A percentile compares a stretch with the other conserved stretches of the same genome.
Evolutionary conservation across 2,888 invertebrate species (phyloP).

Genomic region (Amiota minor): DNA sequence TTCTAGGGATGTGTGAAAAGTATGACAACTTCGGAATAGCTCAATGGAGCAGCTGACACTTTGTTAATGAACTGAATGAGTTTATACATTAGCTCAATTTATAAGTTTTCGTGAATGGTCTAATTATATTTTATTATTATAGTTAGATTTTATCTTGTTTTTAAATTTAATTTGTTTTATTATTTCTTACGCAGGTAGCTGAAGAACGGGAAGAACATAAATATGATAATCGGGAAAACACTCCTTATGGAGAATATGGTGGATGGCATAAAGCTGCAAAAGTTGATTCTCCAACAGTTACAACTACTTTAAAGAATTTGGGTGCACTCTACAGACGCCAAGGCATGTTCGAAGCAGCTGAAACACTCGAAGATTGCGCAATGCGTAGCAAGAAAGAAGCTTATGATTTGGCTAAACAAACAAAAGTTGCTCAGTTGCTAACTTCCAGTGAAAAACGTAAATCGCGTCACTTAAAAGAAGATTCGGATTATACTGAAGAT

Average conservation of each 20-base stretch:
- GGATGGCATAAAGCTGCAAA: conserved; percentile 99
- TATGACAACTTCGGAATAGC: too few relatives aligned
- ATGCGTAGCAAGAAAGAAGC: conserved; percentile 96
- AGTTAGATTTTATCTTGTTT: too few relatives aligned
- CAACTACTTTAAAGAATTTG: conserved; percentile 97
- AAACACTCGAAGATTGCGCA: conserved; percentile 98
- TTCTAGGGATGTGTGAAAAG: too few relatives aligned
- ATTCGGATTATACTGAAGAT: conserved; percentile 69
- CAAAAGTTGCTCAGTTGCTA: conserved; percentile 85
- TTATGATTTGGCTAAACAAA: conserved; percentile 93
- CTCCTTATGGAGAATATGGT: conserved; percentile 89
- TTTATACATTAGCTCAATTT: too few relatives aligned
- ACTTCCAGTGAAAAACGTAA: conserved; percentile 76
- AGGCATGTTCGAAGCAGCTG: conserved; percentile 99
- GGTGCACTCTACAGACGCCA: conserved; percentile 98
- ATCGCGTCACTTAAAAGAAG: conserved; percentile 75
- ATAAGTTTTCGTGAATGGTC: too few relatives aligned
- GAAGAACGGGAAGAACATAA: conserved; percentile 99
- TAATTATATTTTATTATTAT: conserved; percentile 15
- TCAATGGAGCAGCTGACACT: too few relatives aligned
- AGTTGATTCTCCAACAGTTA: conserved; percentile 97
- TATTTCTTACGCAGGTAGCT: conserved; percentile 80
- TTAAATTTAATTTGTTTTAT: conserved; percentile 3
- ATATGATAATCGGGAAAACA: conserved; percentile 88
- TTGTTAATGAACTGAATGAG: too few relatives aligned